Evolutionary conservation across 2,797 vertebrate genomes (phyloP).

Genomic region (Darevskia nairensis): DNA sequence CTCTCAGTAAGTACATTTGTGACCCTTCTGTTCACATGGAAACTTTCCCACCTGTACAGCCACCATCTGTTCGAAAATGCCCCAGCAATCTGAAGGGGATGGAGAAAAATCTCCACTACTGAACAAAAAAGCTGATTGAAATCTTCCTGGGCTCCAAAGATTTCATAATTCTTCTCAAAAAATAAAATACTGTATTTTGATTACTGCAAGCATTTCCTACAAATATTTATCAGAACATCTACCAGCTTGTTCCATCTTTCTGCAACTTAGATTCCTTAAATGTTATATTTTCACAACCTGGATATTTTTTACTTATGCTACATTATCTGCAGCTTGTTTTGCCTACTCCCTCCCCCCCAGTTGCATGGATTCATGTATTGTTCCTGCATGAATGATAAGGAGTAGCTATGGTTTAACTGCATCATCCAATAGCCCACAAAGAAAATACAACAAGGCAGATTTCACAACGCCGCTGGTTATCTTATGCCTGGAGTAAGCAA

Average conservation of each 20-base stretch:
- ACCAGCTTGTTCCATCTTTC: slow-evolving; percentile 10
- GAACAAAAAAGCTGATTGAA: slow-evolving; percentile 81
- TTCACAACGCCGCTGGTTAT: background rate
- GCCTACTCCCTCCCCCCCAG: background rate
- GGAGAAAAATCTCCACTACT: slow-evolving; percentile 81
- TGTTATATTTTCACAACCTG: background rate
- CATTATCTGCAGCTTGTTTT: background rate
- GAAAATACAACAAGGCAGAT: background rate
- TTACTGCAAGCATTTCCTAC: slow-evolving; percentile 57
- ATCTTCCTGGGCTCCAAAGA: slow-evolving; percentile 78
- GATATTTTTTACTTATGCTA: background rate
- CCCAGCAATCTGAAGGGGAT: slow-evolving; percentile 78
- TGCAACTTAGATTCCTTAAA: slow-evolving; percentile 34
- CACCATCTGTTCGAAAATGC: slow-evolving; percentile 82
- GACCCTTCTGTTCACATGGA: slow-evolving; percentile 86
- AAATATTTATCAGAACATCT: slow-evolving; percentile 43
- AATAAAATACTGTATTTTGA: slow-evolving; percentile 76
- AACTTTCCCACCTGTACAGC: slow-evolving; percentile 80
- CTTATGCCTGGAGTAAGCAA: background rate
- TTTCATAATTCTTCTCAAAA: slow-evolving; percentile 65
- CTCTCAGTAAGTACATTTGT: slow-evolving; percentile 83
- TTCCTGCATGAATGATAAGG: background rate
- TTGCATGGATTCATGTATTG: background rate
- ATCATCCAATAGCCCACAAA: background rate
- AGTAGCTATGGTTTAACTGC: background rate